A percentile compares a stretch with the other conserved stretches of the same genome.
These are phyloP conservation scores for Nysson spinosus DNA, from an alignment of 2,888 invertebrate species.

Conservation along the genomic window DNA sequence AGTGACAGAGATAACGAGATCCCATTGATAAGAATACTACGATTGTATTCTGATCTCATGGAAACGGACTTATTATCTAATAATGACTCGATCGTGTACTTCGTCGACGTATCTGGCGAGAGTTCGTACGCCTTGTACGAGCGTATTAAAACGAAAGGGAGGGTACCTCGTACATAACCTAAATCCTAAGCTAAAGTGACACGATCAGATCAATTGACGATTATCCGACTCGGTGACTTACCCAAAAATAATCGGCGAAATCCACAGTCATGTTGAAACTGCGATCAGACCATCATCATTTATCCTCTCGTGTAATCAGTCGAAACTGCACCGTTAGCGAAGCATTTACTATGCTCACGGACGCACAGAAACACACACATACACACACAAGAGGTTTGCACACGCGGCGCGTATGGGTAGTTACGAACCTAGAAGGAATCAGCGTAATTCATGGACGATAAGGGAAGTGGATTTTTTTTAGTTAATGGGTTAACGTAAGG, in stretches of 20 bases:
- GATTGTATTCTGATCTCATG: not conserved
- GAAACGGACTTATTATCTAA: not conserved
- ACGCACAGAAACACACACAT: conserved; percentile 35
- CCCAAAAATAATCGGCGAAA: conserved; percentile 82
- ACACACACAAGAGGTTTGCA: conserved; percentile 11
- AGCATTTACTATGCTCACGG: no score
- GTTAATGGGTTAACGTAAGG: conserved; percentile 16
- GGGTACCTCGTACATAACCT: conserved; percentile 31
- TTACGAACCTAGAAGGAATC: no score
- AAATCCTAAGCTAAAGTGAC: no score
- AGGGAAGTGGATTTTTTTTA: no score
- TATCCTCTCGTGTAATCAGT: conserved; percentile 29
- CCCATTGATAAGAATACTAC: conserved; percentile 26
- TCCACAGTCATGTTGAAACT: conserved; percentile 80
- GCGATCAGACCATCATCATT: conserved; percentile 71
- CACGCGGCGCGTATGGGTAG: conserved; percentile 7
- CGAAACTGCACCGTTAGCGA: conserved; percentile 38
- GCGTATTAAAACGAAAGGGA: conserved; percentile 1
- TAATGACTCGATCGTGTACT: not conserved
- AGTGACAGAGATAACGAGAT: conserved; percentile 5
- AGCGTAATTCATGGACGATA: no score
- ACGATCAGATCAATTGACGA: no score
- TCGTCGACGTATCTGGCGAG: not conserved
- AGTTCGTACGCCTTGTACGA: not conserved
- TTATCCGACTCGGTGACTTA: no score